These are phyloP conservation scores for Hypocryptadius cinnamomeus DNA, from an alignment of 2,113 vertebrate genomes.

Conservation along the genomic window DNA sequence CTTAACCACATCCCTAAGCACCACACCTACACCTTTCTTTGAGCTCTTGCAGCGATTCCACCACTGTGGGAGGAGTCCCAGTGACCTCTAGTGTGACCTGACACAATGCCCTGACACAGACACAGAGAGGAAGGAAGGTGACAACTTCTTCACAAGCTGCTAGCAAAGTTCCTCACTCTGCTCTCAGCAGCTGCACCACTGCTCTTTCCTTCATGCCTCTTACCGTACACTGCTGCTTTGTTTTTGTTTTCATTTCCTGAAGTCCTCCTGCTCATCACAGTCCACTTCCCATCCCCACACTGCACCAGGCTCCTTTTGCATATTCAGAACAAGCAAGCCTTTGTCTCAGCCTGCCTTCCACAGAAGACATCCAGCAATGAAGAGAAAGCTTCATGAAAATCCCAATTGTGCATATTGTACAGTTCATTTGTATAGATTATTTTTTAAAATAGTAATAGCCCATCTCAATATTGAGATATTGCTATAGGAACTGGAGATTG, in stretches of 20 bases:
- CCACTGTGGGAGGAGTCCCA: not conserved
- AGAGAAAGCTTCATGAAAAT: not conserved
- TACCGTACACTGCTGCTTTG: not conserved
- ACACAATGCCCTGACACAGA: not conserved
- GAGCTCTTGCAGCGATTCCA: not conserved
- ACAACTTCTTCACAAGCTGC: not conserved
- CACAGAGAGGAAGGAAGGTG: not conserved
- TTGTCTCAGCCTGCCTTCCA: not conserved
- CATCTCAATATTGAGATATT: not conserved
- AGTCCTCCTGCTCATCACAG: not conserved
- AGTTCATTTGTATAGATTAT: not conserved
- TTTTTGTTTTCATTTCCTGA: not conserved
- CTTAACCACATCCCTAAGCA: not conserved
- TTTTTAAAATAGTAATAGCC: not conserved
- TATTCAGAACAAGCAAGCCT: not conserved
- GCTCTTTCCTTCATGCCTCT: not conserved
- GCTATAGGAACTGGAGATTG: not conserved
- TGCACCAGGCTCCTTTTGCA: not conserved
- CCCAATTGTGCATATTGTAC: not conserved
- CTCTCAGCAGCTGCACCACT: not conserved
- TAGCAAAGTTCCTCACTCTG: not conserved
- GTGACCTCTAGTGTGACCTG: not conserved
- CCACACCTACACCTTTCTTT: not conserved
- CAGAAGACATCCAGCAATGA: not conserved
- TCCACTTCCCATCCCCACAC: not conserved